phyloP scores from a whole-genome alignment of 2,888 invertebrate genomes.

The Dryocosmus kuriphilus region DNA sequence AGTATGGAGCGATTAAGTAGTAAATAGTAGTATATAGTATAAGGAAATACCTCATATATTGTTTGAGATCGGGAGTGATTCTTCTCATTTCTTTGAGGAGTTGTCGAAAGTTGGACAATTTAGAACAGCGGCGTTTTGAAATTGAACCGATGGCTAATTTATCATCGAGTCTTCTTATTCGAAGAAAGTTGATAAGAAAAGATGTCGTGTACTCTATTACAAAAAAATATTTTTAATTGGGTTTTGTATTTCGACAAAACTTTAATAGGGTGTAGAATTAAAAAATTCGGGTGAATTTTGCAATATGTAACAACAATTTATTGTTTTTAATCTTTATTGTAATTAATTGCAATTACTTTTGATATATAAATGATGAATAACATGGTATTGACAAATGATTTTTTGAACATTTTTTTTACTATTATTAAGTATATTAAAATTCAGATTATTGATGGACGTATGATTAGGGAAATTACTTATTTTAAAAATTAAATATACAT shows the following conservation, averaged over 20 bases:
- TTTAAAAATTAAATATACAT: no score
- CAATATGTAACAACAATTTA: no score
- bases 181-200: constrained; percentile 96
- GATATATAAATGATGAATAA: no score
- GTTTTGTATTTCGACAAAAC: neutral
- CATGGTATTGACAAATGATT: no score
- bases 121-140: constrained; percentile 96
- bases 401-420: no score
- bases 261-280: neutral
- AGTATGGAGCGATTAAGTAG: no score
- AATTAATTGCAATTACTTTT: no score
- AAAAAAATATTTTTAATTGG: constrained; percentile 44
- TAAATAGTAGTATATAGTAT: no score
- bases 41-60: constrained; percentile 82
- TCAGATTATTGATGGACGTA: no score
- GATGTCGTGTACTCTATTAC: constrained; percentile 94
- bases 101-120: constrained; percentile 96
- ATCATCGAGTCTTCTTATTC: constrained; percentile 97
- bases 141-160: constrained; percentile 97
- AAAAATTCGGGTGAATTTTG: neutral
- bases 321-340: no score
- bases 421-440: no score
- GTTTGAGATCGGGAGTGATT: constrained; percentile 92
- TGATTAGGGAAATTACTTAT: no score
- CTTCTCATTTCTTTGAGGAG: constrained; percentile 97